These are phyloP conservation scores for Clarias fuscus DNA, from an alignment of 2,797 vertebrate species.

Conservation along the genomic window DNA sequence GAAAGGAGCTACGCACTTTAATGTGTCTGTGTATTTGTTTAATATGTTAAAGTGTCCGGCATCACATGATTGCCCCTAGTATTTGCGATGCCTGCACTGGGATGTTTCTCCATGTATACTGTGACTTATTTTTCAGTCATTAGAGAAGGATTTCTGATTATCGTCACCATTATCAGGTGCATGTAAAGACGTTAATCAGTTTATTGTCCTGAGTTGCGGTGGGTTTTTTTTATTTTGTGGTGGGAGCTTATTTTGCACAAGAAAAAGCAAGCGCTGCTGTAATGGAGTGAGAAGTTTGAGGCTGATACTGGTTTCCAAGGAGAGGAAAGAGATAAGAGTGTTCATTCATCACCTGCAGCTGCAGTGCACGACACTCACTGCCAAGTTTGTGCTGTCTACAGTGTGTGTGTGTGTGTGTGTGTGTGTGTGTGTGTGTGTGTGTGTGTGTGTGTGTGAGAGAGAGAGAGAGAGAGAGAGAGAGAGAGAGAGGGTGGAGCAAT, in stretches of 20 bases:
- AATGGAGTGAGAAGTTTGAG: background rate
- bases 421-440: no score
- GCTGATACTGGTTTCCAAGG: background rate
- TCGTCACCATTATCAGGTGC: background rate
- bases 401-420: no score
- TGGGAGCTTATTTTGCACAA: background rate
- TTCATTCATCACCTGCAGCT: slow-evolving; percentile 33
- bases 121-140: background rate
- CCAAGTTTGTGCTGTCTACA: slow-evolving; percentile 20
- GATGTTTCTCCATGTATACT: background rate
- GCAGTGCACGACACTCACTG: slow-evolving; percentile 13
- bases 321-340: slow-evolving; percentile 6
- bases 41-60: no score
- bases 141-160: background rate
- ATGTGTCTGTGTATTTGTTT: background rate
- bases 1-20: background rate
- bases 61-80: background rate
- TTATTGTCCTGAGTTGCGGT: no score
- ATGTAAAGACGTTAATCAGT: background rate
- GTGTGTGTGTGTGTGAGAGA: background rate
- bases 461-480: background rate
- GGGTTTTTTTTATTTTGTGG: background rate
- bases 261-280: no score
- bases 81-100: background rate
- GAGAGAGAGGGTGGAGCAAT: background rate